phyloP scores from a whole-genome alignment of 2,113 vertebrate species.

The Mellivora capensis region DNA sequence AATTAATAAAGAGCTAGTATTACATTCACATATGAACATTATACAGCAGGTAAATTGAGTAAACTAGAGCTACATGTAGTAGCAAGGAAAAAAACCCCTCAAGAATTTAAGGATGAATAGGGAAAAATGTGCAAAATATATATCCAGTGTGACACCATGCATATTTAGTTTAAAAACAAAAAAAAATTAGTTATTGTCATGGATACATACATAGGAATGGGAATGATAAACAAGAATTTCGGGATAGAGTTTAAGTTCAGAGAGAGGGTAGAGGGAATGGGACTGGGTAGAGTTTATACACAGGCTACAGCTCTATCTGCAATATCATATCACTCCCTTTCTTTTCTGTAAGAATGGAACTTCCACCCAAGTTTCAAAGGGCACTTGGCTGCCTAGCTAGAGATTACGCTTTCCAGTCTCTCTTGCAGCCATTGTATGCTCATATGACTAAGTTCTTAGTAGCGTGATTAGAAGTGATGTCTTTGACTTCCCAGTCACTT shows the following conservation, averaged over 20 bases:
- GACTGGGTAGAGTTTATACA: neutral
- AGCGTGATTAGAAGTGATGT: neutral
- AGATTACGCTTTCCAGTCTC: neutral
- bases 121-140: neutral
- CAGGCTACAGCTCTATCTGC: neutral
- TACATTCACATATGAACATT: neutral
- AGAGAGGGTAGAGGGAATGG: neutral
- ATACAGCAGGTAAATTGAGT: neutral
- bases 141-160: neutral
- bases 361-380: neutral
- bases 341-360: neutral
- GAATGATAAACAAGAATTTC: neutral
- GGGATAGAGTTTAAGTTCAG: neutral
- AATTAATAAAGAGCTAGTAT: neutral
- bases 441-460: neutral
- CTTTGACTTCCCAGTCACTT: neutral
- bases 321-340: neutral
- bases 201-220: neutral
- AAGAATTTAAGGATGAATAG: neutral
- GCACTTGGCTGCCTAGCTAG: neutral
- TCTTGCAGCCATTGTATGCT: neutral
- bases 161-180: neutral
- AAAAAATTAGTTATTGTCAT: neutral
- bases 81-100: neutral
- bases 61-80: neutral